Evolutionary conservation across 2,113 vertebrate species (phyloP), one percentile per base, ranked within the genome.

Genomic region (Saccopteryx leptura): DNA sequence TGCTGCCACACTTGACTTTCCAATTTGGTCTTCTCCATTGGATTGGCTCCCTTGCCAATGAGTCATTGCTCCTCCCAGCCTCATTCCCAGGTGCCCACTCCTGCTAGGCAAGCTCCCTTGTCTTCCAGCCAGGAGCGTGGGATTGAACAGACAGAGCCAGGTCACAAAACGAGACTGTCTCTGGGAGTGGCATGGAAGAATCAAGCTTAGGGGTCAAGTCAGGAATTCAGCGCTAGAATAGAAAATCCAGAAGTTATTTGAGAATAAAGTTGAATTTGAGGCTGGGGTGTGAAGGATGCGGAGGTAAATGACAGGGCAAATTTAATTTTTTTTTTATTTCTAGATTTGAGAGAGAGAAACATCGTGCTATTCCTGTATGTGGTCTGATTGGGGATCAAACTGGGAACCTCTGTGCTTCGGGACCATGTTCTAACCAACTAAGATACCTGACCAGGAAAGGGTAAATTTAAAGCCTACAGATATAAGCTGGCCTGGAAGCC

Each of bases 241-340:
- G 71, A 84, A 97, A 88, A 84, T 24, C 52, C 46, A 31, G 39
- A 79, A 85, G 18, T 89, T 81, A 60, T 66, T 92, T 96, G 80
- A 83, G 61, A 93, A 78, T 78, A 52, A 92, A 92, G 81, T 68
- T 76, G 26, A 80, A 92, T 75, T 68, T 76, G 26, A 80, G 90
- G 85, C 48, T 94, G 46, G 46, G 23, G 1, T 85, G 76, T 80
- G 33, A 79, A 94, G 61, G 19, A 80, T 75, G 10, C n/a, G 39
- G n/a, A 48, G 54, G 56, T 72, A 71, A 90, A 63, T 80, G 81
- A 75, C 1, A 72, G 66, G 28, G 15, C 23, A 95, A n/a, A 65
- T 92, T 48, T 81, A 66, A 92, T 39, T 39, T 39, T 39, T 39
- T 39, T 39, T 39, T 39, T 39, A 39, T 39, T 39, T 39, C 39